Conservation (phyloP, 1,140 invertebrate species). For the Phymastichus coffea region DNA sequence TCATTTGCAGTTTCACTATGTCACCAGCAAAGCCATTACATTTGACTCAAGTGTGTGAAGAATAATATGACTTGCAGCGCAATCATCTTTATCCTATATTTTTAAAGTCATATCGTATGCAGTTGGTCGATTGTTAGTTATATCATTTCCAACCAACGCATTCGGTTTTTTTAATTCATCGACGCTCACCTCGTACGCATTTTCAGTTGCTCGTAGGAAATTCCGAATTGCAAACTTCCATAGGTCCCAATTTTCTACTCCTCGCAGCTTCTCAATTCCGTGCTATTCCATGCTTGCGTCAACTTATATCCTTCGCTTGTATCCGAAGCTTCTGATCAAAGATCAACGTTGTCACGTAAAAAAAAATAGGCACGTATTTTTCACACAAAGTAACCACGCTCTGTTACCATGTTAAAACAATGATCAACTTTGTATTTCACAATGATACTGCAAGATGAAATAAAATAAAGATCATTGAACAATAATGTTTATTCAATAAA, state of each 20-base stretch:
- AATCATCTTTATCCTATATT: constrained; percentile 29
- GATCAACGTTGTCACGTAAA: too few species aligned
- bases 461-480: too few species aligned
- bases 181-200: constrained; percentile 26
- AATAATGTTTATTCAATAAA: too few species aligned
- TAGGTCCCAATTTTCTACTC: constrained; percentile 27
- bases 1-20: too few species aligned
- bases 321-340: too few species aligned
- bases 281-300: too few species aligned
- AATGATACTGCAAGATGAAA: too few species aligned
- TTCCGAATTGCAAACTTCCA: constrained; percentile 30
- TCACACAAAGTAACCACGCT: too few species aligned
- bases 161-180: constrained; percentile 17
- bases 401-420: too few species aligned
- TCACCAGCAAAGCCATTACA: constrained; percentile 25
- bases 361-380: too few species aligned
- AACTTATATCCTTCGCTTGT: too few species aligned
- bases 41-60: constrained; percentile 21
- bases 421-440: too few species aligned
- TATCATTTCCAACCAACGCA: neutral
- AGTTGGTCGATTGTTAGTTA: neutral
- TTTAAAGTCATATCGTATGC: constrained; percentile 6
- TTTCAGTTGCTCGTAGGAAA: constrained; percentile 26
- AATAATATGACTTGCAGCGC: constrained; percentile 30
- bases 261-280: constrained; percentile 26